Evolutionary conservation across 2,797 vertebrate genomes (phyloP), one percentile per base, ranked within the genome.

Genomic region (Enteromius viviparus): DNA sequence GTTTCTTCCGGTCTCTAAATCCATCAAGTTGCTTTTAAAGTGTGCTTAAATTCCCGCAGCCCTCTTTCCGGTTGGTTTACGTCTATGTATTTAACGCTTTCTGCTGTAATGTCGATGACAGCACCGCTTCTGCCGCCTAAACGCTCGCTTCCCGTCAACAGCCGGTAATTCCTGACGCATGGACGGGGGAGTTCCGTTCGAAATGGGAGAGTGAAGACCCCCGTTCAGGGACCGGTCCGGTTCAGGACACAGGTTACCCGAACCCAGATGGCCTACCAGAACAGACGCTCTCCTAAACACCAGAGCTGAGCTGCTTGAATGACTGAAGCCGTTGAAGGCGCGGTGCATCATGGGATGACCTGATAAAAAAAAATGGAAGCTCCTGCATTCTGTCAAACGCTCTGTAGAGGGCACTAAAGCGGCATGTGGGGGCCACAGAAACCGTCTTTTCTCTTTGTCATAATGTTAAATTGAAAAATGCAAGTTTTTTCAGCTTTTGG

Each of bases 261-360:
- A 42, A 32, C 12, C 26, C 84, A 87, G 87, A 77, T 83, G 82
- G 87, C 85, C 78, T 9, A 82, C 80, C 70, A 75, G 55, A 72
- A 76, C 55, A 76, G 49, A 49, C 85, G 72, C 77, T 51, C 70
- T 75, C 60, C 78, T 84, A 58, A 65, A 10, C 64, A 78, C 74
- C 85, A 49, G 49, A 55, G 72, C 70, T 82, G 71, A 79, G 81
- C 76, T 17, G 37, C 90, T 91, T 94, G 93, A 94, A 93, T 94
- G 93, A 91, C 84, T 88, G 87, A 92, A 94, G 94, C 95, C 95
- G 95, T 96, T 96, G 94, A 91, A 89, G 91, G 90, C 93, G 94
- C 94, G 88, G 90, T 91, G 95, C 92, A 95, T 94, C 94, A 93
- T 92, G 95, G 94, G 95, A 95, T 89, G 78, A 91, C 34, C 40